Conservation (phyloP, 2,113 vertebrate genomes). For the Sander lucioperca region DNA sequence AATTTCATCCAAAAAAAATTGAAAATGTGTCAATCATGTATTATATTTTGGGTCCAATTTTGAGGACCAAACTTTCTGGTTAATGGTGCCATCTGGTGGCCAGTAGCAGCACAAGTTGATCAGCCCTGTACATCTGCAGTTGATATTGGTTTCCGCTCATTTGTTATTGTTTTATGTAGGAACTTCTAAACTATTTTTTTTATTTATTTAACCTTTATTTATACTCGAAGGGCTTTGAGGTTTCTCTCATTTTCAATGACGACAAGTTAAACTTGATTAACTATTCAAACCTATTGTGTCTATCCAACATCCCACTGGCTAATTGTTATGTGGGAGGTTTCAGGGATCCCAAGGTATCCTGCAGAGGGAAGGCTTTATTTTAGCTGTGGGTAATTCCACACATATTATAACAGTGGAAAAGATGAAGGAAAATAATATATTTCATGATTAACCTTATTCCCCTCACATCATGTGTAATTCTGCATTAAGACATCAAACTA, state of each 20-base stretch:
- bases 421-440: background rate
- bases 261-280: background rate
- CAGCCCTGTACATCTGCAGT: background rate
- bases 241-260: too few relatives aligned
- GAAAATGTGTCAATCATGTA: background rate
- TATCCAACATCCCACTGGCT: background rate
- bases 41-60: background rate
- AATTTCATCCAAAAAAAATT: background rate
- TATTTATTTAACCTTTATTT: too few relatives aligned
- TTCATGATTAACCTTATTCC: background rate
- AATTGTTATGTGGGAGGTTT: background rate
- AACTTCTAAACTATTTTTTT: background rate
- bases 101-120: constrained; percentile 4
- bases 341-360: background rate
- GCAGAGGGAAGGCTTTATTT: background rate
- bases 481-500: background rate
- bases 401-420: background rate
- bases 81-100: constrained; percentile 36
- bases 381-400: background rate
- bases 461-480: background rate
- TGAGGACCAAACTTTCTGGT: background rate
- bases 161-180: background rate
- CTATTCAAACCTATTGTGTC: background rate
- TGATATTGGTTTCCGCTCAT: background rate
- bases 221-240: too few relatives aligned